Evolutionary conservation across 2,113 vertebrate species (phyloP), one percentile per base, ranked within the genome.

Genomic region (Piliocolobus tephrosceles): DNA sequence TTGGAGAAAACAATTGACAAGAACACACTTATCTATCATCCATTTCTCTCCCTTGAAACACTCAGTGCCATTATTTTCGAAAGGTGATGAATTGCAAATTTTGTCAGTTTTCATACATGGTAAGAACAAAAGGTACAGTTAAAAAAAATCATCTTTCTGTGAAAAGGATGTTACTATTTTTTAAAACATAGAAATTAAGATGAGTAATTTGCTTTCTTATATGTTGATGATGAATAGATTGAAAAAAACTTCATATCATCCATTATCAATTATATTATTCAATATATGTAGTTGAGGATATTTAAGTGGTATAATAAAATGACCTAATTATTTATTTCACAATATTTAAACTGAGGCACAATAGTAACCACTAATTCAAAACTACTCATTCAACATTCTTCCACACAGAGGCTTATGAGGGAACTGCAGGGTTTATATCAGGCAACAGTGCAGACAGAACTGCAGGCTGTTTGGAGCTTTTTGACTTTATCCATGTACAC

Each of bases 161-260:
- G 35, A 81, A 38, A 95, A 22, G 20, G n/a, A 45, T 55, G 35
- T 80, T 16, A 61, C 25, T n/a, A 23, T 45, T 90, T 96, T 70
- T 96, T 25, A 76, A 61, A 88, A 81, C 57, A 94, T 23, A 35
- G 75, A 95, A 90, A 96, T 85, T 72, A 40, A 81, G 55, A 78
- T n/a, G 80, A 94, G 73, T 94, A 47, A 64, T 80, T 88, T 88
- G 27, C 38, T 92, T 96, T 85, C 58, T 81, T 9, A 66, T 40
- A 76, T 17, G 52, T 61, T 90, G n/a, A 87, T n/a, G 81, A 43
- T 25, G 50, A 92, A 2, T 52, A 52, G 16, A 68, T 68, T 82
- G 68, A 16, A 81, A 83, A 83, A 94, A 95, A n/a, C 32, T 35
- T 58, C 57, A 52, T 11, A 16, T 52, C 52, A 47, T n/a, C 70